A percentile compares a stretch with the other conserved stretches of the same genome.
phyloP scores from a whole-genome alignment of 2,888 invertebrate genomes.

The Entomobrya proxima region DNA sequence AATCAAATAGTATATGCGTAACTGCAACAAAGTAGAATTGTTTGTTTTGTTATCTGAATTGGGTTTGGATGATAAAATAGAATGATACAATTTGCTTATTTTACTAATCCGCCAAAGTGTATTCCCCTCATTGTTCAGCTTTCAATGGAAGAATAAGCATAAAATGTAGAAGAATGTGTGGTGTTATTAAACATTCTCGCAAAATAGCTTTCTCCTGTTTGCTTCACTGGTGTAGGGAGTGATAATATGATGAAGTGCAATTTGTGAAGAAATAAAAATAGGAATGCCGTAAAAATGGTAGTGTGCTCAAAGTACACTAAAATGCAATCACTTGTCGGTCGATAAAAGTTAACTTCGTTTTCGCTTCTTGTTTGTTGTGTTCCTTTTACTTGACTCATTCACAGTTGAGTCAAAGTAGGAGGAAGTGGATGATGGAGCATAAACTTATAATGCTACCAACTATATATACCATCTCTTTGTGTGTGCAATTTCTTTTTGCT shows the following conservation, averaged over 20 bases:
- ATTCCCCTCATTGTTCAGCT: background rate
- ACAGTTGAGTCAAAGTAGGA: background rate
- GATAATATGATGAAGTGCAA: background rate
- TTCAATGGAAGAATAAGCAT: background rate
- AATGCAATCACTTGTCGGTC: background rate
- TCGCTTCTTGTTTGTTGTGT: background rate
- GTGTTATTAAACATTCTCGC: background rate
- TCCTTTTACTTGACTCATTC: background rate
- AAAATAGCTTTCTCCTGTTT: slow-evolving; percentile 29
- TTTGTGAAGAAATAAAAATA: slow-evolving; percentile 13
- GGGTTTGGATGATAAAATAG: background rate
- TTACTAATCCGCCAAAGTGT: background rate
- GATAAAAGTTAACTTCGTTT: background rate
- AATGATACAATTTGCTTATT: slow-evolving; percentile 3
- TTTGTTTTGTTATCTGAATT: slow-evolving; percentile 8
- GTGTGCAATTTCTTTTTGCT: background rate
- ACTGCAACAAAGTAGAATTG: background rate
- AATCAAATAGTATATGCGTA: too few relatives aligned
- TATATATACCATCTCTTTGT: background rate
- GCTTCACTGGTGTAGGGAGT: background rate
- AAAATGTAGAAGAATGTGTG: background rate
- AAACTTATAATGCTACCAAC: background rate
- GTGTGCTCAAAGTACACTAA: background rate
- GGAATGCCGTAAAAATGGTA: background rate
- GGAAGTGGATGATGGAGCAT: slow-evolving; percentile 37